phyloP scores from a whole-genome alignment of 2,888 invertebrate genomes.

The Diarsia brunnea region DNA sequence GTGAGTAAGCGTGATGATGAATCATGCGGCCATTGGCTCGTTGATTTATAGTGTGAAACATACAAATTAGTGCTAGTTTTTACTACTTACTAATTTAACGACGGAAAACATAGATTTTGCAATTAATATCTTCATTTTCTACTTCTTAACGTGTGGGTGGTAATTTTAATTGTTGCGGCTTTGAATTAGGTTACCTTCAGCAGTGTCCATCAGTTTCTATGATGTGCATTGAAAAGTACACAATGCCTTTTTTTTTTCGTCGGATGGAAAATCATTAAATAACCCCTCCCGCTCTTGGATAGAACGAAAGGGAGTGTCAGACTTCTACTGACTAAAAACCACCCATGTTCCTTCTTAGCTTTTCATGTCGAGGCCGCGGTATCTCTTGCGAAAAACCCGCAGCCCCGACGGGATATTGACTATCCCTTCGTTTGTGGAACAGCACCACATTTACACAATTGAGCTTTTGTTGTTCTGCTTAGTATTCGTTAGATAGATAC shows the following conservation, averaged over 20 bases:
- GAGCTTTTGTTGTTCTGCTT: no score
- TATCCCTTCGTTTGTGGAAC: not conserved
- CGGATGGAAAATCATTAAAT: no score
- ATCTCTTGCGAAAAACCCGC: no score
- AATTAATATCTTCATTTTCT: not conserved
- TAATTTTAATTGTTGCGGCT: not conserved
- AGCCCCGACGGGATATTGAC: no score
- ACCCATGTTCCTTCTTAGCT: no score
- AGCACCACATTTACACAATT: not conserved
- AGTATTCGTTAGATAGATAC: no score
- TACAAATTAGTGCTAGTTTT: not conserved
- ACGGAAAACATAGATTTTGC: not conserved
- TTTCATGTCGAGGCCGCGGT: no score
- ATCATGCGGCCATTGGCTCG: conserved; percentile 29
- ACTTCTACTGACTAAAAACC: no score
- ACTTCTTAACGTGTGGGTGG: not conserved
- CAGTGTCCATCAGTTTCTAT: not conserved
- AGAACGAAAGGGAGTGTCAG: no score
- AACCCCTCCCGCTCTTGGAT: no score
- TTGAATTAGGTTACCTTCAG: not conserved
- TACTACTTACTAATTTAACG: not conserved
- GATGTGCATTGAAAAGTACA: not conserved
- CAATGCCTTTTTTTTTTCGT: no score
- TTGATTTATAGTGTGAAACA: conserved; percentile 34
- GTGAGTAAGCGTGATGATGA: conserved; percentile 45